Evolutionary conservation across 2,797 vertebrate genomes (phyloP).

Genomic region (Lateolabrax maculatus): DNA sequence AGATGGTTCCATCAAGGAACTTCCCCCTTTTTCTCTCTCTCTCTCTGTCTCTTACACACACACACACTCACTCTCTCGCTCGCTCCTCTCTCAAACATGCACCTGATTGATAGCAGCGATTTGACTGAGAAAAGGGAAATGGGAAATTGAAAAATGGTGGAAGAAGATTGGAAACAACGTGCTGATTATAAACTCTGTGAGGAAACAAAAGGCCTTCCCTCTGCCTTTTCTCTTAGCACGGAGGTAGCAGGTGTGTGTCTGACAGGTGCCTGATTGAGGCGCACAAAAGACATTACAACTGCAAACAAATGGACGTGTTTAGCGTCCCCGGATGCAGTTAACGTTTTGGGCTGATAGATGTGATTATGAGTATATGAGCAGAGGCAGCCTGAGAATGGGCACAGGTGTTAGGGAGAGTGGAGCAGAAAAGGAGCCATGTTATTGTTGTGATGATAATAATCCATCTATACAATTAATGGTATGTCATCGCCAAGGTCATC

Average conservation of each 20-base stretch:
- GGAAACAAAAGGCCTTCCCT: slow-evolving; percentile 83
- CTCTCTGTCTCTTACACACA: slow-evolving; percentile 16
- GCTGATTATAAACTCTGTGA: slow-evolving; percentile 86
- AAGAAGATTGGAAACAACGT: slow-evolving; percentile 85
- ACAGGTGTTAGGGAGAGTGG: slow-evolving; percentile 79
- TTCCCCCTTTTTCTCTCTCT: slow-evolving; percentile 59
- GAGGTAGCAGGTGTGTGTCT: slow-evolving; percentile 86
- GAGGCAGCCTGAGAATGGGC: slow-evolving; percentile 73
- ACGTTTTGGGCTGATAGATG: slow-evolving; percentile 85
- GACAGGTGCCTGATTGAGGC: slow-evolving; percentile 89
- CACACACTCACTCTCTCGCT: slow-evolving; percentile 25
- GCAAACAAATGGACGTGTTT: slow-evolving; percentile 88
- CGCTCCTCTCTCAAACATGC: slow-evolving; percentile 71
- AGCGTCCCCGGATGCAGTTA: slow-evolving; percentile 81
- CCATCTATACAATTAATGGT: slow-evolving; percentile 81
- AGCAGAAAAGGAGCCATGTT: slow-evolving; percentile 63
- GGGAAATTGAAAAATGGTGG: slow-evolving; percentile 89
- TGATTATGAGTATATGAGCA: slow-evolving; percentile 83
- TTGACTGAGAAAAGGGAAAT: slow-evolving; percentile 88
- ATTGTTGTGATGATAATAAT: slow-evolving; percentile 77
- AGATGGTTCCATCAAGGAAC: slow-evolving; percentile 86
- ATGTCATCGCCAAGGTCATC: slow-evolving; percentile 79
- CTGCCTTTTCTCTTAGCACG: slow-evolving; percentile 76
- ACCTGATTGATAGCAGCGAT: slow-evolving; percentile 88
- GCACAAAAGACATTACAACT: slow-evolving; percentile 87